Evolutionary conservation across 37 sponge, comb jelly and placozoan genomes (phyloP), one percentile per base, ranked within the genome.

Genomic region (Aphrocallistes beatrix): DNA sequence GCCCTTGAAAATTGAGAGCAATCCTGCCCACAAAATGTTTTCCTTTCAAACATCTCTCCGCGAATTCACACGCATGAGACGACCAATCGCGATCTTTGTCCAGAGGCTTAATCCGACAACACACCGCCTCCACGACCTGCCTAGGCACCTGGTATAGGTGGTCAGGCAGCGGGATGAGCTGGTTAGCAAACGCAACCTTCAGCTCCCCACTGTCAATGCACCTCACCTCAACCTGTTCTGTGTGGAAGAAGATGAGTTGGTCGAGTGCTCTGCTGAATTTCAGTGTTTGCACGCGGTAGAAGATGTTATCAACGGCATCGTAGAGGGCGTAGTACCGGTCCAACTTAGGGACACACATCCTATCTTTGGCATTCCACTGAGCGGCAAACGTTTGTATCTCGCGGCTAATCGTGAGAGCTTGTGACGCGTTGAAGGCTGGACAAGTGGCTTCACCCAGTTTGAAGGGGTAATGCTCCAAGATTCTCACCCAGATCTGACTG

Each of bases 21-120:
- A 60, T 60, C 75, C 75, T 60, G 34, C 17, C 75, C n/a, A 30
- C n/a, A 30, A 60, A 60, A 25, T 3, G 10, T 28, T 60, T 60
- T 30, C 75, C 75, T 30, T 60, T 3, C n/a, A 60, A 60, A 13
- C 75, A 60, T 3, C 34, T 3, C 3, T 19, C 34, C 6, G 75
- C 75, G 3, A 3, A 60, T 60, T 60, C 75, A 60, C 75, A 60
- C 10, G 75, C 86, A 50, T 89, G 81, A 1, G 39, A 36, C 3
- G 92, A 69, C 92, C 92, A 93, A 37, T 93, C 93, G 36, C 16
- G 49, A 69, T 93, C 93, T 9, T 39, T 38, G 75, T 93, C 93
- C 6, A 47, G 37, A 10, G 93, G 91, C 42, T 39, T 89, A 0
- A 91, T 25, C 38, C 87, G 51, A 87, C 91, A 93, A 10, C 91